phyloP scores from a whole-genome alignment of 2,113 vertebrate species.

The Ornithorhynchus anatinus region DNA sequence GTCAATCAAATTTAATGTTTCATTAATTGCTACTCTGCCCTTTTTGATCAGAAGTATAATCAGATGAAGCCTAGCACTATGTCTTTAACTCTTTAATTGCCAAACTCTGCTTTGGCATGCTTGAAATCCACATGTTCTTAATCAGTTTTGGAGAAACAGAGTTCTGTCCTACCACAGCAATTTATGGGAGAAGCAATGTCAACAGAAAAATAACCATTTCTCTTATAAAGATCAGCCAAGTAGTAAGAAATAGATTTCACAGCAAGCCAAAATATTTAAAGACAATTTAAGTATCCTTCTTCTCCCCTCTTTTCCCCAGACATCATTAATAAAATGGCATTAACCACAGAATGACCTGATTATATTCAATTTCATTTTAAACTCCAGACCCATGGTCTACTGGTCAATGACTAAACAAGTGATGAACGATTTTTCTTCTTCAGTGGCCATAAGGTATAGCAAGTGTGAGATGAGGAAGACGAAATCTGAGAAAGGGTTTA shows the following conservation, averaged over 20 bases:
- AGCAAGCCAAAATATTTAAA: background rate
- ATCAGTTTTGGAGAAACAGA: background rate
- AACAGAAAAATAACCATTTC: background rate
- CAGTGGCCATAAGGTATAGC: no score
- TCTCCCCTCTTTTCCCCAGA: no score
- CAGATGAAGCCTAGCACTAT: background rate
- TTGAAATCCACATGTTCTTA: background rate
- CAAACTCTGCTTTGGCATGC: background rate
- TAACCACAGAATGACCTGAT: background rate
- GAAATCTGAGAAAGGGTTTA: background rate
- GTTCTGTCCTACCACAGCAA: background rate
- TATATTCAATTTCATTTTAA: background rate
- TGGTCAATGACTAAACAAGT: no score
- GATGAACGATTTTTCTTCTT: no score
- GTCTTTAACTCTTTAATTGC: slow-evolving; percentile 11
- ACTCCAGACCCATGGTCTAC: no score
- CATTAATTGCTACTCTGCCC: rapidly evolving
- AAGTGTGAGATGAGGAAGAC: no score
- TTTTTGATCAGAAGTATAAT: slow-evolving; percentile 6
- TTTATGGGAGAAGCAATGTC: background rate
- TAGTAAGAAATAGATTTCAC: background rate
- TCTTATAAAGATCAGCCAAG: background rate
- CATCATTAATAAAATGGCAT: background rate
- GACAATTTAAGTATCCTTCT: no score
- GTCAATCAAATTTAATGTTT: slow-evolving; percentile 14